These are phyloP conservation scores for Malthinus seriepunctatus DNA, from an alignment of 2,888 invertebrate genomes.

Conservation along the genomic window DNA sequence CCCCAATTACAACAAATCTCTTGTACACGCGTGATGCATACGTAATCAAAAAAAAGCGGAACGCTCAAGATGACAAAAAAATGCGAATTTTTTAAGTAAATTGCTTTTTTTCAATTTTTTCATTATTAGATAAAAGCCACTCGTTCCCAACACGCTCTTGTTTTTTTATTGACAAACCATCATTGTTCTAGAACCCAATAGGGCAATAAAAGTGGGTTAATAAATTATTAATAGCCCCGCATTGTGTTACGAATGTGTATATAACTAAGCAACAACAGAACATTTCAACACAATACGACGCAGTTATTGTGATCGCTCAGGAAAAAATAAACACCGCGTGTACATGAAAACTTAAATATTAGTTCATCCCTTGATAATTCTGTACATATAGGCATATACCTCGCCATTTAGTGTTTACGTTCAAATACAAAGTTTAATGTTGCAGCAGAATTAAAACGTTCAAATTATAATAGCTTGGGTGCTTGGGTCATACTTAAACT, in stretches of 20 bases:
- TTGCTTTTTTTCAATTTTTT: too few species aligned
- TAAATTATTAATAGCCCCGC: conserved; percentile 16
- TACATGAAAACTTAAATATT: conserved; percentile 6
- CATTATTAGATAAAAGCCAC: neutral
- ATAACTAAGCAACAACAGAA: conserved; percentile 5
- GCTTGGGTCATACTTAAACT: too few species aligned
- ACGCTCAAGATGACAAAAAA: too few species aligned
- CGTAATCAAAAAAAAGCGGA: too few species aligned
- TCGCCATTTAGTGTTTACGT: too few species aligned
- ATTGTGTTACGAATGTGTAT: conserved; percentile 13
- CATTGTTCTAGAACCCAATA: conserved; percentile 14
- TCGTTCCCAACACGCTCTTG: conserved; percentile 1
- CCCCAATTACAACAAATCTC: too few species aligned
- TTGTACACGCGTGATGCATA: too few species aligned
- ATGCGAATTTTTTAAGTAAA: too few species aligned
- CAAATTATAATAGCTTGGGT: too few species aligned
- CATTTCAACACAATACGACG: conserved; percentile 8
- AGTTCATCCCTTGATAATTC: conserved; percentile 4
- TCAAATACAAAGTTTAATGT: too few species aligned
- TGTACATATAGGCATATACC: neutral
- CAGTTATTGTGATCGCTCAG: conserved; percentile 6
- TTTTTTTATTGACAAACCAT: conserved; percentile 3
- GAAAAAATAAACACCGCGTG: conserved; percentile 7
- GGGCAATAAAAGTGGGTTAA: conserved; percentile 14
- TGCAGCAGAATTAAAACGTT: too few species aligned